These are phyloP conservation scores for Procavia capensis DNA, from an alignment of 2,113 vertebrate genomes.

Conservation along the genomic window DNA sequence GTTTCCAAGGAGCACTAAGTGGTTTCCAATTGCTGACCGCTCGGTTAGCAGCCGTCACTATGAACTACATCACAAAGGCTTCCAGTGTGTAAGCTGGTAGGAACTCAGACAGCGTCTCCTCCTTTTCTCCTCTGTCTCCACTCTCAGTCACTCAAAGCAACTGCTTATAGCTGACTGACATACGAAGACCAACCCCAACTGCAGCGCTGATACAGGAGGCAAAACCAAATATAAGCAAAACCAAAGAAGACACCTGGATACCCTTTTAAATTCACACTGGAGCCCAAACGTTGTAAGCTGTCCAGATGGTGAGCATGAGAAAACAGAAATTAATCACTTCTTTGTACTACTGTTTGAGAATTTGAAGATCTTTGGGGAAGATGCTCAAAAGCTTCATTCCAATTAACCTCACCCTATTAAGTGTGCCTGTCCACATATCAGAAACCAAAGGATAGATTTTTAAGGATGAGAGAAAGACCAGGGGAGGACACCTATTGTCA, in stretches of 20 bases:
- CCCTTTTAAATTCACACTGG: slow-evolving; percentile 40
- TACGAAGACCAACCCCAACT: not conserved
- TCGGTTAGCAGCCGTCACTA: too few relatives aligned
- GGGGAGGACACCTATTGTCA: not conserved
- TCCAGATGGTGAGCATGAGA: slow-evolving; percentile 62
- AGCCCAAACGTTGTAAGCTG: slow-evolving; percentile 50
- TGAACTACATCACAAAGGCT: too few relatives aligned
- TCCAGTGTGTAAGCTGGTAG: too few relatives aligned
- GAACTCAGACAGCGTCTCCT: not conserved
- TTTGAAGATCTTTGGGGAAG: slow-evolving; percentile 68
- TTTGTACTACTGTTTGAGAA: slow-evolving; percentile 51
- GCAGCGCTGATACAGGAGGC: not conserved
- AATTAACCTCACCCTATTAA: slow-evolving; percentile 59
- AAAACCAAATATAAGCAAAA: slow-evolving; percentile 26
- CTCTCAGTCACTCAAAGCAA: not conserved
- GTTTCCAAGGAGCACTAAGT: too few relatives aligned
- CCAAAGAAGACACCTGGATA: not conserved
- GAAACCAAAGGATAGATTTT: slow-evolving; percentile 43
- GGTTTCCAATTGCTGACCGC: too few relatives aligned
- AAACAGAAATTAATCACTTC: slow-evolving; percentile 68
- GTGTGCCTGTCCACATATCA: not conserved
- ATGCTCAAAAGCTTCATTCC: slow-evolving; percentile 56
- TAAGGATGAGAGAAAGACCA: not conserved
- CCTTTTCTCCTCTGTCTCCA: not conserved
- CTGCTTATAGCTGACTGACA: not conserved